A percentile compares a stretch with the other conserved stretches of the same genome.
Evolutionary conservation across 2,888 invertebrate species (phyloP).

Genomic region (Drosophila testacea): DNA sequence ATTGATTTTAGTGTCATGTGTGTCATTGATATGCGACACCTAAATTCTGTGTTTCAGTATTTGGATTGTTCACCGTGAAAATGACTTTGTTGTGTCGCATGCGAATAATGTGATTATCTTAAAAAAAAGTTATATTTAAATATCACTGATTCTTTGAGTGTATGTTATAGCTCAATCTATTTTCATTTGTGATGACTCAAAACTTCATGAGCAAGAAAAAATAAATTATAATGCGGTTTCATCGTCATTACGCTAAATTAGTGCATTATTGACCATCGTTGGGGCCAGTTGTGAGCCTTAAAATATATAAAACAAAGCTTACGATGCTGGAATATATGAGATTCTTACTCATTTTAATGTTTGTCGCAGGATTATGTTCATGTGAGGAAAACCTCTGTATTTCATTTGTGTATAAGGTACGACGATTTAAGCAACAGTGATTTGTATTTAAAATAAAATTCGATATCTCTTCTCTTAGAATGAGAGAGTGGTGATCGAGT

Average conservation of each 20-base stretch:
- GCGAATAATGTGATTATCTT: too few relatives aligned
- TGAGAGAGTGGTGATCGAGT: not conserved
- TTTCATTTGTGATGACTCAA: not conserved
- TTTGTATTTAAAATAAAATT: not conserved
- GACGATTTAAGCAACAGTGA: not conserved
- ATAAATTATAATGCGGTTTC: not conserved
- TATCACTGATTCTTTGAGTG: not conserved
- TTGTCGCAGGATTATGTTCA: not conserved
- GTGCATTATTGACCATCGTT: not conserved
- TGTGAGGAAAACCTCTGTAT: constrained; percentile 10
- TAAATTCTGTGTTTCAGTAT: too few relatives aligned
- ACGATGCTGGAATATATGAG: not conserved
- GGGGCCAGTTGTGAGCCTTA: not conserved
- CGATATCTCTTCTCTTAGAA: not conserved
- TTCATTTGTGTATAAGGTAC: not conserved
- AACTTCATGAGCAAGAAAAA: too few relatives aligned
- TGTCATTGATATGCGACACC: too few relatives aligned
- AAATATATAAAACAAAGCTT: not conserved
- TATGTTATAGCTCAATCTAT: not conserved
- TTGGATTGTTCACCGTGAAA: too few relatives aligned
- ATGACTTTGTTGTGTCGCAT: too few relatives aligned
- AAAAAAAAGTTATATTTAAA: too few relatives aligned
- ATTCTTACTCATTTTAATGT: not conserved
- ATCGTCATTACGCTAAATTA: not conserved
- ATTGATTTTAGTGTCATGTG: too few relatives aligned